Conservation (phyloP, 1,140 invertebrate genomes). For the Sminthurides bifidus region DNA sequence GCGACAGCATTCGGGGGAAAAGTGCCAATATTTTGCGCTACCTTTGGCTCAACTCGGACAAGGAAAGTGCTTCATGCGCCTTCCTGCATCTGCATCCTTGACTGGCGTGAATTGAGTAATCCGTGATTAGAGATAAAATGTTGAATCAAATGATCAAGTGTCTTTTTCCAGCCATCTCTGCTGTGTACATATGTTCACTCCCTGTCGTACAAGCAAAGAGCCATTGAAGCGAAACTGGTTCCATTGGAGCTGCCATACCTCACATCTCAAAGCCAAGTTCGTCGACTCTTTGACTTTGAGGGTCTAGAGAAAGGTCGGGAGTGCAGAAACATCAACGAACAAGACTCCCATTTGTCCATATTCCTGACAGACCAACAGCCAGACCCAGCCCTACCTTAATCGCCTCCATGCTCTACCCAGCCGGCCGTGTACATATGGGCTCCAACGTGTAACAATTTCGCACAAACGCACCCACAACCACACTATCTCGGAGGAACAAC, state of each 20-base stretch:
- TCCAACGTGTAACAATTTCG: too few relatives aligned
- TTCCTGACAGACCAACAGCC: too few relatives aligned
- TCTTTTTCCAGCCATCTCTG: conserved; percentile 5
- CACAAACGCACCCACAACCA: background rate
- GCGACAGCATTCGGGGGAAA: too few relatives aligned
- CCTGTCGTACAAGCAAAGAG: too few relatives aligned
- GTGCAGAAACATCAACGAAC: conserved; percentile 32
- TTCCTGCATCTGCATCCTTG: too few relatives aligned
- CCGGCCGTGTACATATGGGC: background rate
- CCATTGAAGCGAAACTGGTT: too few relatives aligned
- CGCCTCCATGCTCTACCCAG: background rate
- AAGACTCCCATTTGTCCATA: too few relatives aligned
- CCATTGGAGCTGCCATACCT: too few relatives aligned
- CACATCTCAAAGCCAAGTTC: conserved; percentile 33
- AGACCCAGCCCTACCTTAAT: background rate
- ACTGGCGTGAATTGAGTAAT: background rate
- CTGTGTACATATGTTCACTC: conserved; percentile 2
- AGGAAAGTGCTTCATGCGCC: too few relatives aligned
- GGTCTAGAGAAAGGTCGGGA: conserved; percentile 31
- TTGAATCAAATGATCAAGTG: background rate
- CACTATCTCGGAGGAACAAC: background rate
- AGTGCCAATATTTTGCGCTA: too few relatives aligned
- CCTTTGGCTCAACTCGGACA: too few relatives aligned
- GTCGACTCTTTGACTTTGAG: conserved; percentile 36
- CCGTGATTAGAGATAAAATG: background rate